A percentile compares a stretch with the other conserved stretches of the same genome.
phyloP scores from a whole-genome alignment of 2,888 invertebrate genomes.

The Andricus quercusramuli region DNA sequence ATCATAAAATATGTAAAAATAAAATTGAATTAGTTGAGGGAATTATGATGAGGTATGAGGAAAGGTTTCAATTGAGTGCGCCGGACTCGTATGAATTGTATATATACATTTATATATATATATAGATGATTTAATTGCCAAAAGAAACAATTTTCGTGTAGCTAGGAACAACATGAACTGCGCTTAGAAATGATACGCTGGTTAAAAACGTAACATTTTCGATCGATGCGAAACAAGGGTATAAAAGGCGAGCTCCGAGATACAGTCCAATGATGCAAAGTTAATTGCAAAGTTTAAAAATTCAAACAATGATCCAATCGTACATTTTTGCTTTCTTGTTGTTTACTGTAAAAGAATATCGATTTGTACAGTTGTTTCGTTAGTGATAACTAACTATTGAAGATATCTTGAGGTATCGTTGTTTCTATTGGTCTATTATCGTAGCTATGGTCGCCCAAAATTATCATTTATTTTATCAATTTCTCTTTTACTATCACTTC shows the following conservation, averaged over 20 bases:
- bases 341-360: constrained; percentile 78
- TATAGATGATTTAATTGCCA: constrained; percentile 69
- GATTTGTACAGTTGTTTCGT: constrained; percentile 77
- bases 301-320: constrained; percentile 51
- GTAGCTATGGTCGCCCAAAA: constrained; percentile 69
- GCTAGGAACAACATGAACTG: constrained; percentile 75
- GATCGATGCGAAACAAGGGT: constrained; percentile 34
- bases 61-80: constrained; percentile 21
- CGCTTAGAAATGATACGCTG: constrained; percentile 62
- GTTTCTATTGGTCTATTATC: constrained; percentile 78
- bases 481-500: constrained; percentile 41
- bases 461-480: constrained; percentile 41
- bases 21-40: background rate
- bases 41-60: background rate
- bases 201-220: constrained; percentile 44
- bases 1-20: background rate
- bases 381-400: constrained; percentile 77
- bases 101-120: constrained; percentile 56
- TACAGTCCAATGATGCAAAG: constrained; percentile 61
- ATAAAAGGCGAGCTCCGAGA: constrained; percentile 66
- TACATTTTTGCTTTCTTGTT: constrained; percentile 50
- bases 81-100: constrained; percentile 43
- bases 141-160: constrained; percentile 73
- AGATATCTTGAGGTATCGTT: constrained; percentile 78
- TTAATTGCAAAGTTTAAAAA: constrained; percentile 52